phyloP scores from a whole-genome alignment of 2,113 vertebrate genomes.

The Centropus unirufus region DNA sequence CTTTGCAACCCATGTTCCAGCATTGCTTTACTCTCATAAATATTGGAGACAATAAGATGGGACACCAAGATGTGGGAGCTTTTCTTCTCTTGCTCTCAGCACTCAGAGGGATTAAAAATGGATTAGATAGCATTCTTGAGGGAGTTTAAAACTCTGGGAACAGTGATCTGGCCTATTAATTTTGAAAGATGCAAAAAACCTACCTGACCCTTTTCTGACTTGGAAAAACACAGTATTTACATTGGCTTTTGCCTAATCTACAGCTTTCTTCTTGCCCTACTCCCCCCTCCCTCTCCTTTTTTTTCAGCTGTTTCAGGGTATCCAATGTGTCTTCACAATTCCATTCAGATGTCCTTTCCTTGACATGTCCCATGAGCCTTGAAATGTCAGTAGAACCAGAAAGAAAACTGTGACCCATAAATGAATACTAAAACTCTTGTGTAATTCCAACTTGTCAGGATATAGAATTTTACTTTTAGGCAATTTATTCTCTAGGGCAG shows the following conservation, averaged over 20 bases:
- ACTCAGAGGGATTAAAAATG: neutral
- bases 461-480: neutral
- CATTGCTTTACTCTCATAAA: neutral
- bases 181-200: neutral
- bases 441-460: neutral
- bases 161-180: conserved; percentile 21
- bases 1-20: neutral
- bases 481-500: neutral
- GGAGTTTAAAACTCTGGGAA: neutral
- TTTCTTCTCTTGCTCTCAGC: neutral
- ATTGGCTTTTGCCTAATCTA: neutral
- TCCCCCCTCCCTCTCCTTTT: neutral
- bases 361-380: neutral
- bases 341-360: neutral
- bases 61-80: neutral
- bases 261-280: neutral
- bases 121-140: conserved; percentile 2
- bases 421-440: neutral
- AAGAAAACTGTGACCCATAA: neutral
- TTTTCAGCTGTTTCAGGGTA: neutral
- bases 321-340: neutral
- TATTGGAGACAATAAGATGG: neutral
- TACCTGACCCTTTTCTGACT: neutral
- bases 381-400: neutral
- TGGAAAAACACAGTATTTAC: neutral